These are phyloP conservation scores for Antheraea assamensis DNA, from an alignment of 2,888 invertebrate genomes.

Conservation along the genomic window DNA sequence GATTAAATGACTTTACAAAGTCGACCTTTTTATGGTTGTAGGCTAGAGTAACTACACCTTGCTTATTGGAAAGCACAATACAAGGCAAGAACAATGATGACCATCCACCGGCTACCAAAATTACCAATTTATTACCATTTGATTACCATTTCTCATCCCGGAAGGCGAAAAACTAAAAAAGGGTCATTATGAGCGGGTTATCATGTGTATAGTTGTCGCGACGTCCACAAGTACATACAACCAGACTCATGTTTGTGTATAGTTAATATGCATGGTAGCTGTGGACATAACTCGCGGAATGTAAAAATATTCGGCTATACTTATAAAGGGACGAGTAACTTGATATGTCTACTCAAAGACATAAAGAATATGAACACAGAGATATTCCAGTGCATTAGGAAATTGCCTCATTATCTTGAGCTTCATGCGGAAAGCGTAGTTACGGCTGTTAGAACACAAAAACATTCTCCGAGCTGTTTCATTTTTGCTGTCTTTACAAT, in stretches of 20 bases:
- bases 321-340: neutral
- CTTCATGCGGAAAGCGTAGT: slow-evolving; percentile 1
- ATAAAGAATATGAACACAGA: neutral
- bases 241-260: too few species aligned
- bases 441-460: neutral
- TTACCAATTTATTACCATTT: too few species aligned
- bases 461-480: neutral
- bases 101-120: too few species aligned
- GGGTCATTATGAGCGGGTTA: too few species aligned
- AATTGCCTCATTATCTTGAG: slow-evolving; percentile 12
- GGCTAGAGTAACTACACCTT: too few species aligned
- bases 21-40: too few species aligned
- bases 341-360: neutral
- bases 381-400: slow-evolving; percentile 6
- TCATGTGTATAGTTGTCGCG: too few species aligned
- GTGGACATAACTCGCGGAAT: neutral
- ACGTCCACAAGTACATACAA: neutral
- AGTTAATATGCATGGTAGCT: neutral
- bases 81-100: too few species aligned
- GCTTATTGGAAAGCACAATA: too few species aligned
- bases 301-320: neutral
- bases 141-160: too few species aligned
- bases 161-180: too few species aligned
- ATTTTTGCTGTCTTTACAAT: neutral
- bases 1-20: too few species aligned